Conservation (phyloP, 1,140 invertebrate species). For the Myzus persicae region DNA sequence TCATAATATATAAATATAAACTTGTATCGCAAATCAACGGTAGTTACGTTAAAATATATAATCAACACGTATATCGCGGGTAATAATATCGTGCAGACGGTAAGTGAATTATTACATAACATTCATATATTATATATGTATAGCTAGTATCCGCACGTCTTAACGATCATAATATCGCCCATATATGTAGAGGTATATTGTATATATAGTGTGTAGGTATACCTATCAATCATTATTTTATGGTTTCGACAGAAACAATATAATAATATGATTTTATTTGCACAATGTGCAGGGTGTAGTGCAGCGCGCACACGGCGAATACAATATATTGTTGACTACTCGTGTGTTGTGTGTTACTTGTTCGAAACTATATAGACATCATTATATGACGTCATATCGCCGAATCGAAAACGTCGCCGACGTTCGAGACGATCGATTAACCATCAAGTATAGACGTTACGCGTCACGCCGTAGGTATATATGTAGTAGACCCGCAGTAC, state of each 20-base stretch:
- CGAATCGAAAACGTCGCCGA: not conserved
- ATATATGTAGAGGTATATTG: not conserved
- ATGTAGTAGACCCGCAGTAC: not conserved
- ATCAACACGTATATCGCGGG: not conserved
- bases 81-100: not conserved
- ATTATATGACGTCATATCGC: not conserved
- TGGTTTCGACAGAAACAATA: not conserved
- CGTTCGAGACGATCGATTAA: not conserved
- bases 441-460: not conserved
- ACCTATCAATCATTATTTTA: slow-evolving; percentile 11
- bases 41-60: not conserved
- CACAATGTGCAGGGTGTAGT: not conserved
- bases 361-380: not conserved
- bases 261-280: not conserved
- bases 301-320: not conserved
- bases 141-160: no score
- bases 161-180: not conserved
- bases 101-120: not conserved
- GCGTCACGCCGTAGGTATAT: not conserved
- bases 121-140: not conserved
- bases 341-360: not conserved
- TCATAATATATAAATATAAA: not conserved
- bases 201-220: not conserved
- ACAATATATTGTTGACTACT: not conserved
- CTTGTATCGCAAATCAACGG: not conserved